Percentiles rank a stretch among this genome's conserved stretches.
phyloP scores from a whole-genome alignment of 2,797 vertebrate species.

The Intellagama lesueurii region DNA sequence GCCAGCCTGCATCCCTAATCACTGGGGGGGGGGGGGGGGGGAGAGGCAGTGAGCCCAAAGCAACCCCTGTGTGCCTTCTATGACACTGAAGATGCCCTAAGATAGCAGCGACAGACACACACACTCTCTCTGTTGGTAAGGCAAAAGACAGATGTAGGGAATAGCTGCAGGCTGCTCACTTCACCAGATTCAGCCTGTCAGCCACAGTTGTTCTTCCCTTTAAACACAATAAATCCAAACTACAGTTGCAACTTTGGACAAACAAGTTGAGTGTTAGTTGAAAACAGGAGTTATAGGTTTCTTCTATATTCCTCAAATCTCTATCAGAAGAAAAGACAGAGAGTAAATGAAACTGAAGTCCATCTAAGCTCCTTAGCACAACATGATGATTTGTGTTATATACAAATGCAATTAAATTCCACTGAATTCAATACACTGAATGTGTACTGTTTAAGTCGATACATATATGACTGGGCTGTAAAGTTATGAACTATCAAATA shows the following conservation, averaged over 20 bases:
- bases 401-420: not conserved
- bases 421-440: not conserved
- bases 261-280: not conserved
- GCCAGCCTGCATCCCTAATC: not conserved
- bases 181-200: not conserved
- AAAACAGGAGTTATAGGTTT: not conserved
- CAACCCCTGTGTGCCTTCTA: not conserved
- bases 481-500: not conserved
- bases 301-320: not conserved
- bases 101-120: not conserved
- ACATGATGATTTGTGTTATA: not conserved
- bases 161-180: not conserved
- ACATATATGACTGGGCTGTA: not conserved
- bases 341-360: not conserved
- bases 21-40: too few species aligned
- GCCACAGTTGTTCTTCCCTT: not conserved
- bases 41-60: not conserved
- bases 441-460: not conserved
- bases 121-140: not conserved
- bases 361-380: not conserved
- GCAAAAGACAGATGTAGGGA: not conserved
- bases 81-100: not conserved
- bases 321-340: not conserved
- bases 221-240: not conserved
- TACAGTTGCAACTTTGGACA: not conserved